Conservation (phyloP, 2,113 vertebrate genomes). For the Seriola aureovittata region DNA sequence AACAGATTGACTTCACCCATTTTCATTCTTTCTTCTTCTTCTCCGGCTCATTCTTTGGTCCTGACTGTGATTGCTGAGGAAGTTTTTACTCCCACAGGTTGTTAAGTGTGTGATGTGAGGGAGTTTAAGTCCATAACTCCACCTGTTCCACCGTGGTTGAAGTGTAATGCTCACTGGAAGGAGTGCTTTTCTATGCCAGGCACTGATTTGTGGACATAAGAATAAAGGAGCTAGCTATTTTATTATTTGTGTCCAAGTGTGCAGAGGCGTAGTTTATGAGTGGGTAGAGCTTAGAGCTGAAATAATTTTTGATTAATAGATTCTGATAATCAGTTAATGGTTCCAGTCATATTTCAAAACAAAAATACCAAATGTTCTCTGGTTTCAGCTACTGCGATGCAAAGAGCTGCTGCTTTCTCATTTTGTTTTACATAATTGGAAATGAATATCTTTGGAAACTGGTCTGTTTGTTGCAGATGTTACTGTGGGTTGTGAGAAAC, state of each 20-base stretch:
- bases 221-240: background rate
- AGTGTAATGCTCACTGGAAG: background rate
- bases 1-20: conserved; percentile 7
- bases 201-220: background rate
- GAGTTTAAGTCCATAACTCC: background rate
- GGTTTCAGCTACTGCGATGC: too few relatives aligned
- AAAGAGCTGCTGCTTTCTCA: too few relatives aligned
- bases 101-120: background rate
- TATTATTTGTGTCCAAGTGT: too few relatives aligned
- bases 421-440: background rate
- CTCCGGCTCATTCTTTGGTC: too few relatives aligned
- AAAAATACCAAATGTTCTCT: background rate
- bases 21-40: background rate
- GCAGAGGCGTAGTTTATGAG: too few relatives aligned
- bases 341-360: background rate
- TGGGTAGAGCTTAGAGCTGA: background rate
- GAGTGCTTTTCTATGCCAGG: background rate
- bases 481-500: background rate
- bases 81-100: background rate
- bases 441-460: background rate
- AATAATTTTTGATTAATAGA: background rate
- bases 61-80: background rate
- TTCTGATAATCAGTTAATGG: background rate
- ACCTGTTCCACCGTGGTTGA: background rate
- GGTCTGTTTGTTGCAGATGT: background rate